Percentiles rank a stretch among this genome's conserved stretches.
These are phyloP conservation scores for Lynx canadensis DNA, from an alignment of 2,113 vertebrate species.

Conservation along the genomic window DNA sequence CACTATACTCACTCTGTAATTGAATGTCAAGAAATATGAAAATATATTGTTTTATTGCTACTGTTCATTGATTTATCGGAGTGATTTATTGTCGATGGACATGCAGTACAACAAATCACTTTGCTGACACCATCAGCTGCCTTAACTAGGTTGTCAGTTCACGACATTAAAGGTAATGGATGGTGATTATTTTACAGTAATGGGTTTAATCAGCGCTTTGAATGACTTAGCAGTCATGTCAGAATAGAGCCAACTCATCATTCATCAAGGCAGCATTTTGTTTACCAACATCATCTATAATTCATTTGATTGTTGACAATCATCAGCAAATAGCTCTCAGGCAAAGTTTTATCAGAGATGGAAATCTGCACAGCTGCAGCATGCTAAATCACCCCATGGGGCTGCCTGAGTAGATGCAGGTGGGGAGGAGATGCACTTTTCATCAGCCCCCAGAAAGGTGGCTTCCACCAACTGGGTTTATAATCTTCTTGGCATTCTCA, in stretches of 20 bases:
- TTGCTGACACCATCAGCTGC: constrained; percentile 89
- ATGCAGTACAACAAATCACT: constrained; percentile 87
- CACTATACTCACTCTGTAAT: constrained; percentile 86
- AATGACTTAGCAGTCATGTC: constrained; percentile 89
- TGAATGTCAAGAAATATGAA: constrained; percentile 91
- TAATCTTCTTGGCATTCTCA: neutral
- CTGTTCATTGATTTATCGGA: constrained; percentile 89
- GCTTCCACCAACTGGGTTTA: neutral
- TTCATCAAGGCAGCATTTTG: constrained; percentile 88
- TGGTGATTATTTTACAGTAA: constrained; percentile 91
- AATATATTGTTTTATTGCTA: constrained; percentile 91
- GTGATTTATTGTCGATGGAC: constrained; percentile 89
- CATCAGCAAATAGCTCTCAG: constrained; percentile 86
- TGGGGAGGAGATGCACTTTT: neutral
- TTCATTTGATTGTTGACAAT: constrained; percentile 89
- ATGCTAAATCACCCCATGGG: constrained; percentile 54
- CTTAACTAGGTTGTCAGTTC: constrained; percentile 92
- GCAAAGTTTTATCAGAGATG: constrained; percentile 86
- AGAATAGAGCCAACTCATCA: constrained; percentile 83
- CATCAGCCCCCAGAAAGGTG: neutral
- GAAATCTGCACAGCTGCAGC: constrained; percentile 79
- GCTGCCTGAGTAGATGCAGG: neutral
- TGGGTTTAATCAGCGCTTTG: constrained; percentile 90
- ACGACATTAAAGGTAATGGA: constrained; percentile 90
- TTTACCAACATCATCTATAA: constrained; percentile 90